Conservation (phyloP, 64 coral and sea anemone species). For the Pocillopora damicornis region DNA sequence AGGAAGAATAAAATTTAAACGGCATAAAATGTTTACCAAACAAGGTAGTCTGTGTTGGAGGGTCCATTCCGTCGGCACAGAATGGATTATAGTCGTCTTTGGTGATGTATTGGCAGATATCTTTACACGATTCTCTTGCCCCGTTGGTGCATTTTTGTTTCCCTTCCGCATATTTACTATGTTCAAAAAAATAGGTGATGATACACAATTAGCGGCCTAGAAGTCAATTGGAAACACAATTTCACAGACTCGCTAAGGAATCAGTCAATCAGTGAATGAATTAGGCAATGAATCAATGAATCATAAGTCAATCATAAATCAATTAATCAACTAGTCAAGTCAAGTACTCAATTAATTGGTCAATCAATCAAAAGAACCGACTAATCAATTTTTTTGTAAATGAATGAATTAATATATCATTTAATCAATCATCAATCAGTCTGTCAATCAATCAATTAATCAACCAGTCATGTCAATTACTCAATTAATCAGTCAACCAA, state of each 20-base stretch:
- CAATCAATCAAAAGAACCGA: no score
- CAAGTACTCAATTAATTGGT: no score
- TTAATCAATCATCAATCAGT: no score
- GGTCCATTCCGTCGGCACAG: background rate
- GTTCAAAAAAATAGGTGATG: background rate
- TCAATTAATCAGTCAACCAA: no score
- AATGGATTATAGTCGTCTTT: slow-evolving; percentile 40
- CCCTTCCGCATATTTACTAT: slow-evolving; percentile 13
- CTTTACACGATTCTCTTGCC: background rate
- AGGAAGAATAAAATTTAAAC: background rate
- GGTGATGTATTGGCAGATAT: background rate
- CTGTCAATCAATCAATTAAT: no score
- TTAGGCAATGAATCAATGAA: no score
- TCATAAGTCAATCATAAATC: no score
- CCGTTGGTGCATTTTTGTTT: slow-evolving; percentile 20
- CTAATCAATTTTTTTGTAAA: no score
- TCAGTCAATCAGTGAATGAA: no score
- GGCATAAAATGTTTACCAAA: background rate
- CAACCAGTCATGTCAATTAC: no score
- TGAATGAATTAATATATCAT: no score
- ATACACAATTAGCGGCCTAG: background rate
- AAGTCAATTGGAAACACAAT: background rate
- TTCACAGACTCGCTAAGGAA: background rate
- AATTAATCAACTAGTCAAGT: no score
- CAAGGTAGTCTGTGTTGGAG: background rate